These are phyloP conservation scores for Turnix velox DNA, from an alignment of 2,113 vertebrate species.

Conservation along the genomic window DNA sequence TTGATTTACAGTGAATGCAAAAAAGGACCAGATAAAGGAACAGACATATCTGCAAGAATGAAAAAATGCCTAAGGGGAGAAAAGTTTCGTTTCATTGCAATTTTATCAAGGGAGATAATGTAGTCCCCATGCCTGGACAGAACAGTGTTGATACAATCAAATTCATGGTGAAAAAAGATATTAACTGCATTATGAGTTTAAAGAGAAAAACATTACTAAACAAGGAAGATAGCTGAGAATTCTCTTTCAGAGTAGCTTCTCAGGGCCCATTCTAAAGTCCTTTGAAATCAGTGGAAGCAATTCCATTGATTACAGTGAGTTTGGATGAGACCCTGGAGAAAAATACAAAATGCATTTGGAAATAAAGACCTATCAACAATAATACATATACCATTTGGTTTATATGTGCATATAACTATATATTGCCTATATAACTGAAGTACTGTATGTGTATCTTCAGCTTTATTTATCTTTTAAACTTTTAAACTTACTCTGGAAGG, in stretches of 20 bases:
- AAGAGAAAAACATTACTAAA: background rate
- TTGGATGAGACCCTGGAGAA: background rate
- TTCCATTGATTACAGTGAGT: background rate
- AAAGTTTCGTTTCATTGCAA: background rate
- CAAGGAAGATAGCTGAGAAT: background rate
- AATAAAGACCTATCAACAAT: background rate
- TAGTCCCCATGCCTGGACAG: background rate
- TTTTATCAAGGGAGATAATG: conserved; percentile 1
- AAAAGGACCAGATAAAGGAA: background rate
- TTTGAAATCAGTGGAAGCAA: background rate
- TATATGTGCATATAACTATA: background rate
- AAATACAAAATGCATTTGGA: background rate
- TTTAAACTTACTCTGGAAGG: background rate
- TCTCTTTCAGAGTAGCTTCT: background rate
- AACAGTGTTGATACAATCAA: background rate
- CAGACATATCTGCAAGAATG: background rate
- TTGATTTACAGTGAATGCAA: conserved; percentile 18
- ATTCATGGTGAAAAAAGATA: background rate
- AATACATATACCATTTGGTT: background rate
- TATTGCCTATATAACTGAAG: background rate
- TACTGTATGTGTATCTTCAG: background rate
- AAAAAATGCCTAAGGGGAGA: background rate
- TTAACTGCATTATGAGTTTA: background rate
- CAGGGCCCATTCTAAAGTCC: background rate
- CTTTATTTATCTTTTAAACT: background rate